A percentile compares a stretch with the other conserved stretches of the same genome.
Conservation (phyloP, 2,113 vertebrate genomes). For the Saimiri boliviensis region DNA sequence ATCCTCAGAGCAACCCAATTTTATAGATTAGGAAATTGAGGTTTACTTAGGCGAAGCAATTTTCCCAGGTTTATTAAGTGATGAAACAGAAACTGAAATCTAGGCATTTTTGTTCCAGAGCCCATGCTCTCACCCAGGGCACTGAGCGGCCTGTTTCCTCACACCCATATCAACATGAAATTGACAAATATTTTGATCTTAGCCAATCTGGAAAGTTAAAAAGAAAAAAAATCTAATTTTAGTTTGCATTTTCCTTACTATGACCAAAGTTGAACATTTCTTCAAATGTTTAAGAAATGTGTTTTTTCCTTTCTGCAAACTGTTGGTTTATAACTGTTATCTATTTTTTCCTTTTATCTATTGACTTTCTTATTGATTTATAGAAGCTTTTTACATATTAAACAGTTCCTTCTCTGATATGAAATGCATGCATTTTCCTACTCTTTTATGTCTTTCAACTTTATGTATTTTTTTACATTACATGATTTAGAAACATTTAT, state of each 20-base stretch:
- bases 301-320: not conserved
- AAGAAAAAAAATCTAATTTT: not conserved
- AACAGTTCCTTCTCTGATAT: not conserved
- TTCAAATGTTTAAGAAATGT: not conserved
- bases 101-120: not conserved
- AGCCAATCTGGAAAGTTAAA: not conserved
- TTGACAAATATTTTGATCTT: not conserved
- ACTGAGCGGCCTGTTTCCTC: fast-evolving
- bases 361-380: not conserved
- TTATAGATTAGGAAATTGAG: not conserved
- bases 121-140: not conserved
- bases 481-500: not conserved
- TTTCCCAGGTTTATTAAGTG: too few species aligned
- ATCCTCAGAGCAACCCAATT: not conserved
- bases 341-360: not conserved
- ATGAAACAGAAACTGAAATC: not conserved
- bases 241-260: not conserved
- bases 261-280: not conserved
- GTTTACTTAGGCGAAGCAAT: not conserved
- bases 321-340: fast-evolving
- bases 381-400: not conserved
- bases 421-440: not conserved
- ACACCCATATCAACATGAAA: fast-evolving
- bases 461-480: not conserved
- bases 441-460: not conserved